phyloP scores from a whole-genome alignment of 2,113 vertebrate genomes.

The Pseudorasbora parva region DNA sequence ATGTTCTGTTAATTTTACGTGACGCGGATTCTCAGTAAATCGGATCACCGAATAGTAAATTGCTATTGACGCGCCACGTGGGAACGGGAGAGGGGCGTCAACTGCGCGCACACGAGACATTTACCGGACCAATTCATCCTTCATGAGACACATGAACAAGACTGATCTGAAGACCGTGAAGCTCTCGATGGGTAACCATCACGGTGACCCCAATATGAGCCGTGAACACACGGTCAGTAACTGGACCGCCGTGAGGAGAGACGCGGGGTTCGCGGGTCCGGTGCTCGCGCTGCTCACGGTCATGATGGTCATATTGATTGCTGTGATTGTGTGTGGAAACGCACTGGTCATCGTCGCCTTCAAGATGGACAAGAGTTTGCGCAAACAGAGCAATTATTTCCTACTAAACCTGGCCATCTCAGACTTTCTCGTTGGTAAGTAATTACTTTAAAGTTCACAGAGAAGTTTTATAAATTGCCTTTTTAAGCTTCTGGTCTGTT shows the following conservation, averaged over 20 bases:
- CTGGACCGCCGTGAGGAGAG: slow-evolving; percentile 61
- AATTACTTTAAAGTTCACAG: neutral
- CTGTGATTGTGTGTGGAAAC: slow-evolving; percentile 85
- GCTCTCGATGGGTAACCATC: slow-evolving; percentile 32
- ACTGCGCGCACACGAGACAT: neutral
- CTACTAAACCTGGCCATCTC: slow-evolving; percentile 89
- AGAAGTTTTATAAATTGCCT: neutral
- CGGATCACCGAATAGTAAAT: neutral
- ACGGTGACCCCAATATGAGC: slow-evolving; percentile 59
- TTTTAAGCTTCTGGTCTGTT: neutral
- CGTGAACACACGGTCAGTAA: slow-evolving; percentile 60
- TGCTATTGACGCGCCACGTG: neutral
- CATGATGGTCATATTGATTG: slow-evolving; percentile 81
- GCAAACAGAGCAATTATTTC: slow-evolving; percentile 86
- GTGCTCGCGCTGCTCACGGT: slow-evolving; percentile 72
- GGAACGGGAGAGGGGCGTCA: neutral
- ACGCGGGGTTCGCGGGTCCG: slow-evolving; percentile 60
- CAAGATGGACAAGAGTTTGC: slow-evolving; percentile 85
- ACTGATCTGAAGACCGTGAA: neutral
- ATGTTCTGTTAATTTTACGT: neutral
- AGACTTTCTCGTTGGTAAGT: slow-evolving; percentile 92
- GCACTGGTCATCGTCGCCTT: slow-evolving; percentile 86
- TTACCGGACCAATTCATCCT: neutral
- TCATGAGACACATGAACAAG: neutral
- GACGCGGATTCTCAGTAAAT: neutral